Conservation (phyloP, 1,140 invertebrate species). For the Tetragonula clypearis region DNA sequence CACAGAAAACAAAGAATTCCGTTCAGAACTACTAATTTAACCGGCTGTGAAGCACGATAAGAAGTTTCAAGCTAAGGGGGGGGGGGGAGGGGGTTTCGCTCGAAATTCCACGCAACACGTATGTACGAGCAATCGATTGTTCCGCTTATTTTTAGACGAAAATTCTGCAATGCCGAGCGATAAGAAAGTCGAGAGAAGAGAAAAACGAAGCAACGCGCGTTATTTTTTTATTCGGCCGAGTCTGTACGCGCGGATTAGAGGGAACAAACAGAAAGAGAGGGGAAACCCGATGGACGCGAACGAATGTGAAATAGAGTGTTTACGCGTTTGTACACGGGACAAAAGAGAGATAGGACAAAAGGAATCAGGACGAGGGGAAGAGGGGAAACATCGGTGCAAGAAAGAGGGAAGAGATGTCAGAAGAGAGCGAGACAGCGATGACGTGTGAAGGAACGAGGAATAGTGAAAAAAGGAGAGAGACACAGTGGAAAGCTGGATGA, state of each 20-base stretch:
- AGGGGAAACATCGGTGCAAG: background rate
- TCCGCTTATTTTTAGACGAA: background rate
- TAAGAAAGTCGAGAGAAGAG: background rate
- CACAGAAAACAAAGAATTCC: background rate
- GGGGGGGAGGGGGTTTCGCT: background rate
- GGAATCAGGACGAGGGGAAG: background rate
- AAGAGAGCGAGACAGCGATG: background rate
- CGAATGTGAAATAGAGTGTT: background rate
- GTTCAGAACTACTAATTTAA: background rate
- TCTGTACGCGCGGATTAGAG: background rate
- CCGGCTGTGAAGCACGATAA: background rate
- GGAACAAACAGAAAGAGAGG: background rate
- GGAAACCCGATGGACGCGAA: background rate
- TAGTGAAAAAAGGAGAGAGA: background rate
- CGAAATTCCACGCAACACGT: background rate
- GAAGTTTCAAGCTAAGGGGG: background rate
- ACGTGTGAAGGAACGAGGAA: background rate
- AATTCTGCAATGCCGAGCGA: constrained; percentile 10
- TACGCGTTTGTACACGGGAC: background rate
- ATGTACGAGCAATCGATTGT: background rate
- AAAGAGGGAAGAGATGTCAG: background rate
- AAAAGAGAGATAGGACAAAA: background rate
- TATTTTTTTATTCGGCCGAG: background rate
- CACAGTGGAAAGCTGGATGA: too few species aligned
- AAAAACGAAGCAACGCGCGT: background rate